Evolutionary conservation across 2,888 invertebrate species (phyloP).

Genomic region (Lithophane leautieri): DNA sequence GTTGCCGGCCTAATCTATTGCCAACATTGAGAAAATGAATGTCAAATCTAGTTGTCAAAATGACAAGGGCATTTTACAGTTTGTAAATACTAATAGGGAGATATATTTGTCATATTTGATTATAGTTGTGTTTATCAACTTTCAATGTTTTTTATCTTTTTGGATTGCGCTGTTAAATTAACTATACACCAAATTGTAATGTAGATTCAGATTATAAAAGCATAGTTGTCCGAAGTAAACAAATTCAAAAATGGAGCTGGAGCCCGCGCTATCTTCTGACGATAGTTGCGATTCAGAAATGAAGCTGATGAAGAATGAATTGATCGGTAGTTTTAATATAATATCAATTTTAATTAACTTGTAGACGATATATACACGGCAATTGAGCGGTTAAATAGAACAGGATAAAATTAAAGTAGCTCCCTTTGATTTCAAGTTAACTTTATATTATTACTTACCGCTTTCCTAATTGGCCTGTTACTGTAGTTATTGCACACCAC

Average conservation of each 20-base stretch:
- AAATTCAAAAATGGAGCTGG: slow-evolving; percentile 71
- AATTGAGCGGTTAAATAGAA: not conserved
- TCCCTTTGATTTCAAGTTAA: slow-evolving; percentile 1
- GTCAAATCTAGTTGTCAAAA: slow-evolving; percentile 28
- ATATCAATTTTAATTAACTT: not conserved
- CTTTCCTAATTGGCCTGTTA: not conserved
- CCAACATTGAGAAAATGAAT: slow-evolving; percentile 32
- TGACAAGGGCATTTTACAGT: too few relatives aligned
- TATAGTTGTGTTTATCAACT: slow-evolving; percentile 47
- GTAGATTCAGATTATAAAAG: slow-evolving; percentile 20
- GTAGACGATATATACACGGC: not conserved
- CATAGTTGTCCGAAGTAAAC: slow-evolving; percentile 16
- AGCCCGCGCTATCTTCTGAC: slow-evolving; percentile 79
- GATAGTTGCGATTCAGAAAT: slow-evolving; percentile 87
- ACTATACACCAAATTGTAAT: slow-evolving; percentile 25
- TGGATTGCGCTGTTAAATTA: slow-evolving; percentile 3
- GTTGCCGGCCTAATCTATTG: not conserved
- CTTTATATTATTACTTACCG: not conserved
- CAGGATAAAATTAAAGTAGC: not conserved
- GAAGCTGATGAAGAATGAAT: slow-evolving; percentile 81
- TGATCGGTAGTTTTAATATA: slow-evolving; percentile 75
- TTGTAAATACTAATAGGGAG: slow-evolving; percentile 59
- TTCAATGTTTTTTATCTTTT: slow-evolving; percentile 41
- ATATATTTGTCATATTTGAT: too few relatives aligned
- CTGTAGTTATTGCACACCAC: not conserved